A percentile compares a stretch with the other conserved stretches of the same genome.
These are phyloP conservation scores for Orbicella faveolata DNA, from an alignment of 64 coral and sea anemone genomes.

Conservation along the genomic window DNA sequence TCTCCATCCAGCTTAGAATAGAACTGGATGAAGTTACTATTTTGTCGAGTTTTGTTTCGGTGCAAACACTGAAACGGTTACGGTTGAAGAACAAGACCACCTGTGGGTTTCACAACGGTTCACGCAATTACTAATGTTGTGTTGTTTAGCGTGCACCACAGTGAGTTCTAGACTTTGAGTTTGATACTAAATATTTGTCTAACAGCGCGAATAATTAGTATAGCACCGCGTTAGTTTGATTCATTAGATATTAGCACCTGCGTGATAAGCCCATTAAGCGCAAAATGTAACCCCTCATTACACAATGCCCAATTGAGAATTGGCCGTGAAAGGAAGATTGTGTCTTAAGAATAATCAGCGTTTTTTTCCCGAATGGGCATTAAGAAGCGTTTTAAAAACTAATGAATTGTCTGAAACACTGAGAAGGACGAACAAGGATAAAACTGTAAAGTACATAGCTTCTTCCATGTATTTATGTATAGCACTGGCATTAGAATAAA, in stretches of 20 bases:
- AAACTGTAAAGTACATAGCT: background rate
- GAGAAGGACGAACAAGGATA: too few species aligned
- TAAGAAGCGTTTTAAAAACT: background rate
- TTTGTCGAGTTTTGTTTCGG: background rate
- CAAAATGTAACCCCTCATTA: background rate
- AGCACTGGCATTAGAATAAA: background rate
- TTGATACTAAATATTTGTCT: constrained; percentile 34
- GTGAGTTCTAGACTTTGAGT: background rate
- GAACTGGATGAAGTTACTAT: background rate
- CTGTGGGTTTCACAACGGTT: background rate
- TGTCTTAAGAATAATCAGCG: constrained; percentile 7
- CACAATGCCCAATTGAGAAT: constrained; percentile 33
- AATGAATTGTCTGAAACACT: constrained; percentile 16
- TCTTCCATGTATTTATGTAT: background rate
- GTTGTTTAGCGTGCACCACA: constrained; percentile 19
- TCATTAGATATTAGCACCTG: constrained; percentile 35
- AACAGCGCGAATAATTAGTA: constrained; percentile 10
- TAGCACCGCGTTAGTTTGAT: background rate
- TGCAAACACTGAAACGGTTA: background rate
- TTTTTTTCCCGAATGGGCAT: background rate
- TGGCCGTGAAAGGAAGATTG: constrained; percentile 18
- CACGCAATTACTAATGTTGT: background rate
- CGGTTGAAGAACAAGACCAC: background rate
- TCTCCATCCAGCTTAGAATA: background rate
- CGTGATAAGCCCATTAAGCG: constrained; percentile 14